Evolutionary conservation across 2,113 vertebrate species (phyloP).

Genomic region (Chiloscyllium plagiosum): DNA sequence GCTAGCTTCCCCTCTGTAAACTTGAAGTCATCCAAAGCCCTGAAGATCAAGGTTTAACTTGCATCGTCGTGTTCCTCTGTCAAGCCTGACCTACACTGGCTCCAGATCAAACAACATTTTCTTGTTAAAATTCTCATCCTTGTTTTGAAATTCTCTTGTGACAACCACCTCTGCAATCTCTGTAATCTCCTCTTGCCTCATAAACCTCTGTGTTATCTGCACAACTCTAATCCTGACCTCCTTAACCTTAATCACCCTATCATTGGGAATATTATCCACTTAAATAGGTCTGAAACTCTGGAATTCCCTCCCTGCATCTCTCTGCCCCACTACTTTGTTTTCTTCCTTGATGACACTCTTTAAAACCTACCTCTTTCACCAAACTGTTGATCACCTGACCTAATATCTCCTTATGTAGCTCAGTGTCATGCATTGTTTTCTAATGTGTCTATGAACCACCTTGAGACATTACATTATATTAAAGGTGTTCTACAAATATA

Average conservation of each 20-base stretch:
- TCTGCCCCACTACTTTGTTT: neutral
- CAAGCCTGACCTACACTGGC: neutral
- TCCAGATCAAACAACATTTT: neutral
- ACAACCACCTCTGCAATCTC: neutral
- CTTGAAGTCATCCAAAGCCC: neutral
- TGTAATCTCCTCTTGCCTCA: neutral
- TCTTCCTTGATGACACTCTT: too few species aligned
- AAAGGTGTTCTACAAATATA: neutral
- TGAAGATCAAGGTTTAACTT: neutral
- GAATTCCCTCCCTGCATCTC: neutral
- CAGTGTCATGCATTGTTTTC: too few species aligned
- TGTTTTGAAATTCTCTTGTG: neutral
- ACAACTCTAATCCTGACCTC: neutral
- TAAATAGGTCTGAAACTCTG: neutral
- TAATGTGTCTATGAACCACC: too few species aligned
- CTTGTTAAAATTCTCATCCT: neutral
- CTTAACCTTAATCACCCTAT: neutral
- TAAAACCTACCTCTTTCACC: too few species aligned
- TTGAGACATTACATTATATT: too few species aligned
- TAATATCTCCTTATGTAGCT: too few species aligned
- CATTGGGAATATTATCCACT: neutral
- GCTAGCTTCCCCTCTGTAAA: neutral
- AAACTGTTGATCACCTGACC: too few species aligned
- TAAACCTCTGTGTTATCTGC: neutral
- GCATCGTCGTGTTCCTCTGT: neutral